A percentile compares a stretch with the other conserved stretches of the same genome.
Evolutionary conservation across 2,888 invertebrate genomes (phyloP).

Genomic region (Drosophila merina): DNA sequence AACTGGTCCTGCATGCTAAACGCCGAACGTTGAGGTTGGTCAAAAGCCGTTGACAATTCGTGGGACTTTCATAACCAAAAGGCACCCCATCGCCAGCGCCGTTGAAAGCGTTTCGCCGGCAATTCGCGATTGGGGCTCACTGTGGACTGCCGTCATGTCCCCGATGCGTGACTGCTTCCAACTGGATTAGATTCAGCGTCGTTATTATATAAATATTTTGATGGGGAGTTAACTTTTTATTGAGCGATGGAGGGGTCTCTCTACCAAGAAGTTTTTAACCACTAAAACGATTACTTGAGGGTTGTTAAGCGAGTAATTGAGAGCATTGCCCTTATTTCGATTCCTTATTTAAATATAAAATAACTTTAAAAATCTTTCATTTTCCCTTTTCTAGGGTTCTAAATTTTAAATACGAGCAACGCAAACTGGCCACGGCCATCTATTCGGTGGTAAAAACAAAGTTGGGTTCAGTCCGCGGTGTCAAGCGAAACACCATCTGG

Average conservation of each 20-base stretch:
- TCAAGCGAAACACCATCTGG: conserved; percentile 81
- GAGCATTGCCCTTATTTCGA: background rate
- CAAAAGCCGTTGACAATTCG: conserved; percentile 55
- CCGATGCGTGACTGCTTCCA: conserved; percentile 16
- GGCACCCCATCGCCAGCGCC: conserved; percentile 48
- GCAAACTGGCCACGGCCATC: conserved; percentile 73
- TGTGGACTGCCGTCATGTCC: conserved; percentile 32
- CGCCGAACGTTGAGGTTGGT: conserved; percentile 65
- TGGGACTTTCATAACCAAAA: conserved; percentile 53
- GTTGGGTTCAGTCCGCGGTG: conserved; percentile 81
- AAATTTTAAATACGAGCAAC: conserved; percentile 79
- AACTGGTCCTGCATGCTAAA: conserved; percentile 58
- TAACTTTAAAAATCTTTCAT: too few species aligned
- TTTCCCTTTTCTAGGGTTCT: conserved; percentile 68
- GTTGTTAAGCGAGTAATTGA: conserved; percentile 3
- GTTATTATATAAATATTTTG: conserved; percentile 18
- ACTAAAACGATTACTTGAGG: conserved; percentile 2
- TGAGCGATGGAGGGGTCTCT: background rate
- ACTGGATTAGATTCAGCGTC: conserved; percentile 14
- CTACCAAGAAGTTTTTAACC: background rate
- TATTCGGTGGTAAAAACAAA: conserved; percentile 73
- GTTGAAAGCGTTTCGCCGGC: conserved; percentile 59
- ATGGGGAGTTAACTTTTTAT: background rate
- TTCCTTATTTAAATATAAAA: background rate
- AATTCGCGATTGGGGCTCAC: conserved; percentile 21